Conservation (phyloP, 2,797 vertebrate genomes). For the Phalanger gymnotis region DNA sequence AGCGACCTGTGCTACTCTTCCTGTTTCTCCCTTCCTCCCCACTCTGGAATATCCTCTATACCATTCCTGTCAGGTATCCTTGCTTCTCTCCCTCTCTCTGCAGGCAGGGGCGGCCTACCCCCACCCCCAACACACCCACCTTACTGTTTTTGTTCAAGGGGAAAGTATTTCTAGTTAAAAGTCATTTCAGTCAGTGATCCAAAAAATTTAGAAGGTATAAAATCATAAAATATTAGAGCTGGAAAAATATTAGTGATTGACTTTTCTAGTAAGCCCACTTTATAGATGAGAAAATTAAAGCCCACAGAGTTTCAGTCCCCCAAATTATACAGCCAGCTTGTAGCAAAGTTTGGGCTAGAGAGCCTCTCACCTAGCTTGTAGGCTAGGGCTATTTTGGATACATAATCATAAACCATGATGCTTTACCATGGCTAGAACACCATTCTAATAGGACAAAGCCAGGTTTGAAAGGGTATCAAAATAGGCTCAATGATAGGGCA, state of each 20-base stretch:
- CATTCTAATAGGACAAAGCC: neutral
- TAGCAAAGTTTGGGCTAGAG: neutral
- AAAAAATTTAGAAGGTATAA: neutral
- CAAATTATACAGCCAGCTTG: neutral
- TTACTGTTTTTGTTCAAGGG: neutral
- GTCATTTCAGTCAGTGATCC: neutral
- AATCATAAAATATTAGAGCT: neutral
- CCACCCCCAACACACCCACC: neutral
- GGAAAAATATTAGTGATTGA: neutral
- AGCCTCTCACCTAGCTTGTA: neutral
- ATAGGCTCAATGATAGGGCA: neutral
- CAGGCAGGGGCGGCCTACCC: too few species aligned
- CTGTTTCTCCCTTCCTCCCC: neutral
- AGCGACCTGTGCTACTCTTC: too few species aligned
- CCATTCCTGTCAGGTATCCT: neutral
- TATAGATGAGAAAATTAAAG: neutral
- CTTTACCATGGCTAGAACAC: neutral
- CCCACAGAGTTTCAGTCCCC: neutral
- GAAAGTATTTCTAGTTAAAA: neutral
- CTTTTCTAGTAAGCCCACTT: neutral
- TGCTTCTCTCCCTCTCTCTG: neutral
- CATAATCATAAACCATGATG: neutral
- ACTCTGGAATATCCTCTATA: neutral
- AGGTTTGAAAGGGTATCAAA: neutral
- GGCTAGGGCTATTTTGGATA: neutral